Conservation (phyloP, 1,140 invertebrate species). For the Conus betulinus region DNA sequence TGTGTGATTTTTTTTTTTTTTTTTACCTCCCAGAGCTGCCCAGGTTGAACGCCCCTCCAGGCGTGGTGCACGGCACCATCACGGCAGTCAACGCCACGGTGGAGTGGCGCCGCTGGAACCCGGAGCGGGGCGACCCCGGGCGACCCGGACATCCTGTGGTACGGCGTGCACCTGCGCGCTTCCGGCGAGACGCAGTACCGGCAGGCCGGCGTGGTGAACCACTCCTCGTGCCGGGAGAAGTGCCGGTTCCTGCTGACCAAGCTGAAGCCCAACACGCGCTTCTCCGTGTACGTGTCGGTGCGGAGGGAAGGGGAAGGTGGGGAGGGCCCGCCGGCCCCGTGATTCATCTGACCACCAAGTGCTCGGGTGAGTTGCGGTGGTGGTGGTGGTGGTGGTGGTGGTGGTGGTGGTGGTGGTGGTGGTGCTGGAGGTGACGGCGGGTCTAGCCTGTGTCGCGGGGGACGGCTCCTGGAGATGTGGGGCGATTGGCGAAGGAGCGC, state of each 20-base stretch:
- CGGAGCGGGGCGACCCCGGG: constrained; percentile 61
- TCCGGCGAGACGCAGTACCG: constrained; percentile 44
- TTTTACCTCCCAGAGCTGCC: constrained; percentile 59
- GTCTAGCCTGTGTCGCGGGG: too few relatives aligned
- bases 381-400: too few relatives aligned
- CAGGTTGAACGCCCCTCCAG: constrained; percentile 56
- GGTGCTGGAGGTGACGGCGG: too few relatives aligned
- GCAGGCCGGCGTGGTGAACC: constrained; percentile 53
- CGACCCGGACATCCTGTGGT: constrained; percentile 65
- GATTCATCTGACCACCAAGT: constrained; percentile 60
- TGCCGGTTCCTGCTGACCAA: constrained; percentile 60
- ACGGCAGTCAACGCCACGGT: constrained; percentile 56
- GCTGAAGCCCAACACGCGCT: constrained; percentile 63
- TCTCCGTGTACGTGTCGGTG: constrained; percentile 61
- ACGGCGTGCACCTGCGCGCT: constrained; percentile 59
- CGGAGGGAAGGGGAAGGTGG: constrained; percentile 62
- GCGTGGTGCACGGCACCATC: constrained; percentile 49
- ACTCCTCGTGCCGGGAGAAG: constrained; percentile 60
- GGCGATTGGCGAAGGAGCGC: too few relatives aligned
- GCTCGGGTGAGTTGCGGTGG: constrained; percentile 52
- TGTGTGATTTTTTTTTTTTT: too few relatives aligned
- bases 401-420: too few relatives aligned
- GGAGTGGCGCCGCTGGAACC: constrained; percentile 65
- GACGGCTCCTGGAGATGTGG: too few relatives aligned
- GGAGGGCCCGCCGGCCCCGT: constrained; percentile 59